Conservation (phyloP, 2,888 invertebrate species). For the Galerucella calmariensis region DNA sequence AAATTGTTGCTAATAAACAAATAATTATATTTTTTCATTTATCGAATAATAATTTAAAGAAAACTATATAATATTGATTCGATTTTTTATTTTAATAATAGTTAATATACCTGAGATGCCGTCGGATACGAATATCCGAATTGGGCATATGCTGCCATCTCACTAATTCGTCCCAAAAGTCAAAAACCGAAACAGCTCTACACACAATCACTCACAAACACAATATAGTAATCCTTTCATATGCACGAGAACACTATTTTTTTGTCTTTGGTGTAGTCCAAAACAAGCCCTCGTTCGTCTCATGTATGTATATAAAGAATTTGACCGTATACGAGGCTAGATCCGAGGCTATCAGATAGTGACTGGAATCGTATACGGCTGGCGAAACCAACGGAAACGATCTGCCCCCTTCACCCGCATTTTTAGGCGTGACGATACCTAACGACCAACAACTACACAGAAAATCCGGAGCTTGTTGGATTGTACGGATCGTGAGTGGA, state of each 20-base stretch:
- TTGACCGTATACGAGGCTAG: slow-evolving; percentile 55
- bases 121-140: slow-evolving; percentile 93
- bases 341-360: slow-evolving; percentile 62
- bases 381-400: slow-evolving; percentile 59
- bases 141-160: slow-evolving; percentile 87
- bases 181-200: slow-evolving; percentile 30
- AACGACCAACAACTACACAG: slow-evolving; percentile 60
- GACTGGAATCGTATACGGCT: slow-evolving; percentile 61
- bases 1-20: neutral
- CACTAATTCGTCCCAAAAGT: slow-evolving; percentile 39
- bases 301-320: slow-evolving; percentile 50
- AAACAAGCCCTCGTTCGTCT: slow-evolving; percentile 49
- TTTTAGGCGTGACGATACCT: slow-evolving; percentile 52
- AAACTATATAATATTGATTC: neutral
- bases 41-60: neutral
- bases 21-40: neutral
- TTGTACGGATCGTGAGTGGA: slow-evolving; percentile 51
- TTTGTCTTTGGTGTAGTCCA: slow-evolving; percentile 49
- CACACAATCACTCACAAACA: slow-evolving; percentile 52
- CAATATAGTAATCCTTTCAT: slow-evolving; percentile 49
- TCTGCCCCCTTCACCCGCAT: slow-evolving; percentile 54
- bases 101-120: slow-evolving; percentile 82
- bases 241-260: slow-evolving; percentile 53
- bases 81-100: too few species aligned
- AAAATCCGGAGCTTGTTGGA: slow-evolving; percentile 56